phyloP scores from a whole-genome alignment of 2,797 vertebrate species.

The Alca torda region DNA sequence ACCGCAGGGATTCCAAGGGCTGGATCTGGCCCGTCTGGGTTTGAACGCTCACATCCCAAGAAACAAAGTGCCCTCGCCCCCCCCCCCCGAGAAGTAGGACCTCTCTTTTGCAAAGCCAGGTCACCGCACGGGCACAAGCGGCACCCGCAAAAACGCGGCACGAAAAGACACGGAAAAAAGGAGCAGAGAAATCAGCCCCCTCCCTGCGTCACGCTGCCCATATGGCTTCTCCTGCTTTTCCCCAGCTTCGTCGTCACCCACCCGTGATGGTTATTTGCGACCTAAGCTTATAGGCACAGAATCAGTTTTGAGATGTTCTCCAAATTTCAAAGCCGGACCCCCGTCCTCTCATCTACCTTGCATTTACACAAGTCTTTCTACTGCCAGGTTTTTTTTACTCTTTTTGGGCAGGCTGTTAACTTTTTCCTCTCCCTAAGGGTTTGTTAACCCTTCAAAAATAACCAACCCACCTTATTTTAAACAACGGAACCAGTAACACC shows the following conservation, averaged over 20 bases:
- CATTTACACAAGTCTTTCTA: background rate
- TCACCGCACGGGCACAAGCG: no score
- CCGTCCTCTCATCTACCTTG: no score
- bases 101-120: fast-evolving
- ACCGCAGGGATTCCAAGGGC: fast-evolving
- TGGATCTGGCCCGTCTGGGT: no score
- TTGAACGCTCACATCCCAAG: background rate
- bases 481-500: no score
- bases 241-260: background rate
- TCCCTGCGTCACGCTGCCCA: background rate
- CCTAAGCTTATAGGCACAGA: background rate
- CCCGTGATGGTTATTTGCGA: background rate
- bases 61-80: background rate
- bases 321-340: background rate
- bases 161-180: background rate
- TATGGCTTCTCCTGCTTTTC: background rate
- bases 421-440: background rate
- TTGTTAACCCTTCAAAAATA: background rate
- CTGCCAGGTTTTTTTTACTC: background rate
- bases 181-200: background rate
- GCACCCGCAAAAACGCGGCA: background rate
- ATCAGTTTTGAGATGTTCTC: background rate
- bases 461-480: background rate
- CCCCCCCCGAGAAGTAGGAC: background rate
- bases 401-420: background rate